Evolutionary conservation across 2,113 vertebrate species (phyloP).

Genomic region (Tragelaphus strepsiceros): DNA sequence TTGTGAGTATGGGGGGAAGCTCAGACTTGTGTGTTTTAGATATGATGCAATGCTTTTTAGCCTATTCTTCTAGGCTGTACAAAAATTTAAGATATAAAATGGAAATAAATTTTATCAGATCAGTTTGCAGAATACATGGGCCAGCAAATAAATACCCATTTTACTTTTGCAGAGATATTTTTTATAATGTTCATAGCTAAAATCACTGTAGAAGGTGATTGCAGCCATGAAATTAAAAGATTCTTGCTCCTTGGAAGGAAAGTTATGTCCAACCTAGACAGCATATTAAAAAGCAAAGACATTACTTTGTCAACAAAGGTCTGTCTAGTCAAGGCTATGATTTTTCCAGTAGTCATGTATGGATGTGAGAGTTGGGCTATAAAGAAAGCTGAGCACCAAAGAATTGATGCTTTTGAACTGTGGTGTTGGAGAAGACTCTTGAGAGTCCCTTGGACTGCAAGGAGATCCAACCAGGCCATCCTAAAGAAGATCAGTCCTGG

Average conservation of each 20-base stretch:
- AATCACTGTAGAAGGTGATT: not conserved
- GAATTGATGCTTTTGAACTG: not conserved
- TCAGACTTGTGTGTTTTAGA: not conserved
- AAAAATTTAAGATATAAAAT: not conserved
- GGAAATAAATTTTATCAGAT: not conserved
- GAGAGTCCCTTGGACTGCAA: not conserved
- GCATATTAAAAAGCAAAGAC: not conserved
- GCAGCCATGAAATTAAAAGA: not conserved
- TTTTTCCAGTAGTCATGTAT: not conserved
- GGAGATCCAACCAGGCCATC: not conserved
- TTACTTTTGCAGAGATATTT: not conserved
- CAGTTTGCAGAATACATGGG: not conserved
- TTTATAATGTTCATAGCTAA: not conserved
- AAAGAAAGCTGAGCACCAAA: rapidly evolving
- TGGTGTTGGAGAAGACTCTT: not conserved
- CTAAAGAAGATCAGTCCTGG: not conserved
- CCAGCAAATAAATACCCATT: not conserved
- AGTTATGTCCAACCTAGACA: not conserved
- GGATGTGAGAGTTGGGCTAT: not conserved
- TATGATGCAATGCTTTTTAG: not conserved
- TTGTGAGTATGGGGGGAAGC: not conserved
- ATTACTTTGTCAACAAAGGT: not conserved
- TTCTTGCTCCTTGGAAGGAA: not conserved
- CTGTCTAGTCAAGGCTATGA: not conserved
- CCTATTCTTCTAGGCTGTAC: not conserved